These are phyloP conservation scores for Telmatherina bonti DNA, from an alignment of 2,797 vertebrate species.

Conservation along the genomic window DNA sequence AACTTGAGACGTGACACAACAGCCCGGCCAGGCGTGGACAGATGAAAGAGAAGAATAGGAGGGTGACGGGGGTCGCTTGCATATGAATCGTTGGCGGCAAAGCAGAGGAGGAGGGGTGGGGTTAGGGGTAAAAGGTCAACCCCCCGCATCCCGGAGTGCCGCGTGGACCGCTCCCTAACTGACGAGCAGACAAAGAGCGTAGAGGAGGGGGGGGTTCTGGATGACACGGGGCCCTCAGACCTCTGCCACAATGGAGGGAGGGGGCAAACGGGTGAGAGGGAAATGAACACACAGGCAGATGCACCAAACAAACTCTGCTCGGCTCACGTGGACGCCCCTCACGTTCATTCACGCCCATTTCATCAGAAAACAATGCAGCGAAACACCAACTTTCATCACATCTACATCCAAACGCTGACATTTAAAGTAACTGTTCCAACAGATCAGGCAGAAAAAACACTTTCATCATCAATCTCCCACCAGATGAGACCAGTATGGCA, in stretches of 20 bases:
- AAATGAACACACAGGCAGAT: constrained; percentile 54
- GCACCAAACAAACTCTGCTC: constrained; percentile 67
- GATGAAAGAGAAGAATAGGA: constrained; percentile 76
- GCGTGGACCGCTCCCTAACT: constrained; percentile 69
- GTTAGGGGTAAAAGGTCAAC: constrained; percentile 81
- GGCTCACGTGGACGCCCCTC: constrained; percentile 34
- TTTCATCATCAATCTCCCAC: no score
- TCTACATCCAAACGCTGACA: constrained; percentile 57
- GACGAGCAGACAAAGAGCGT: constrained; percentile 80
- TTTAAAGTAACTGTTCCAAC: constrained; percentile 1
- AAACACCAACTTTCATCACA: constrained; percentile 52
- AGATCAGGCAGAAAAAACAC: no score
- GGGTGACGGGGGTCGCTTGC: constrained; percentile 75
- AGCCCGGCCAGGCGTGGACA: constrained; percentile 71
- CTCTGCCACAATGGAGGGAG: constrained; percentile 30
- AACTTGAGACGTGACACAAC: constrained; percentile 85
- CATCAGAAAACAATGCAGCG: constrained; percentile 22
- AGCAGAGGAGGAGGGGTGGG: constrained; percentile 49
- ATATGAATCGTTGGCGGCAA: constrained; percentile 75
- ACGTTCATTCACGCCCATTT: constrained; percentile 42
- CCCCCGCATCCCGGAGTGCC: constrained; percentile 62
- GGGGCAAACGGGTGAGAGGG: constrained; percentile 35
- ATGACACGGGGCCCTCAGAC: constrained; percentile 61
- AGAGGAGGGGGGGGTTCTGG: constrained; percentile 50
- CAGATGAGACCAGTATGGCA: background rate